Percentiles rank a stretch among this genome's conserved stretches.
Evolutionary conservation across 2,113 vertebrate species (phyloP).

Genomic region (Calonectris borealis): DNA sequence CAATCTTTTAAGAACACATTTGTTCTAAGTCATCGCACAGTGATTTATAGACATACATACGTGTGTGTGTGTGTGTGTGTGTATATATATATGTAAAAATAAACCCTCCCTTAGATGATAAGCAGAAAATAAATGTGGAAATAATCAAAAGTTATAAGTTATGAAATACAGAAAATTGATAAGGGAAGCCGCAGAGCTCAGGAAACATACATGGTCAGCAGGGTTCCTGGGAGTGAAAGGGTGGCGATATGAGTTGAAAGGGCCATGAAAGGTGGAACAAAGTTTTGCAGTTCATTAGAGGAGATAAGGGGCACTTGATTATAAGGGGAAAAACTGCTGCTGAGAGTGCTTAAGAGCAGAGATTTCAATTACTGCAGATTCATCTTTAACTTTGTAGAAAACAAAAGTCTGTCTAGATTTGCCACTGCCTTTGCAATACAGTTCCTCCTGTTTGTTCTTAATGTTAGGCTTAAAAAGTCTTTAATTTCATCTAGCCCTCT

Average conservation of each 20-base stretch:
- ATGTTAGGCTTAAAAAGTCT: neutral
- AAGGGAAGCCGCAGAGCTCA: neutral
- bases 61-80: too few relatives aligned
- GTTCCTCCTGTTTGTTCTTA: neutral
- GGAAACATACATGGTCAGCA: neutral
- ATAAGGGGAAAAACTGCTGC: neutral
- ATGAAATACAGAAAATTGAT: neutral
- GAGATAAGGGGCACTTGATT: neutral
- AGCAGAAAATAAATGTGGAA: neutral
- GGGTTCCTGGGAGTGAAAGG: neutral
- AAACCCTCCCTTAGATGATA: neutral
- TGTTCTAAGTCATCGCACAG: neutral
- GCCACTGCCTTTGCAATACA: neutral
- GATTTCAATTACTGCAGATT: neutral
- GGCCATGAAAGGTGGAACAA: neutral
- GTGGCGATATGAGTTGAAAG: neutral
- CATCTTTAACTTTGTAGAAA: neutral
- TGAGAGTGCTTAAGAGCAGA: neutral
- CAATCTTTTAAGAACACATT: neutral
- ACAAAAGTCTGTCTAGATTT: neutral
- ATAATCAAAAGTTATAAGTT: neutral
- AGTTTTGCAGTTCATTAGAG: neutral
- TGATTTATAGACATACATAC: neutral
- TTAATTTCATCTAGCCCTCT: neutral
- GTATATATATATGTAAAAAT: neutral